Evolutionary conservation across 1,140 invertebrate species (phyloP).

Genomic region (Solen grandis): DNA sequence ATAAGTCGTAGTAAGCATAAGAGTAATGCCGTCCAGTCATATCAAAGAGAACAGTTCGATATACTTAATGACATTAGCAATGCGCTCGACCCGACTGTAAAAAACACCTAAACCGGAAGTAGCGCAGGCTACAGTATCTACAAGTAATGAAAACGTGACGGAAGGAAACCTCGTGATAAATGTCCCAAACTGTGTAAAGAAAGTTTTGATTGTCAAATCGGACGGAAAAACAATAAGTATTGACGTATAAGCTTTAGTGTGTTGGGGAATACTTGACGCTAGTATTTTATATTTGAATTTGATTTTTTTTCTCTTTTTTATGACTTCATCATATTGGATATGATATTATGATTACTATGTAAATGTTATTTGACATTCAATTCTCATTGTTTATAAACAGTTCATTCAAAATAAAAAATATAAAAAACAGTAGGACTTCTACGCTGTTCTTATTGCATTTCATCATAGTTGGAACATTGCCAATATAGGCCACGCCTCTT

Average conservation of each 20-base stretch:
- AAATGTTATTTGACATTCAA: not conserved
- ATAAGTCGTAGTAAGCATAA: not conserved
- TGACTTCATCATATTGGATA: not conserved
- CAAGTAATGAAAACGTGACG: not conserved
- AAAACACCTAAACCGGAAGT: not conserved
- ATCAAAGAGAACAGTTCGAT: slow-evolving; percentile 20
- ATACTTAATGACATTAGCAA: slow-evolving; percentile 16
- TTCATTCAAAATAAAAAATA: not conserved
- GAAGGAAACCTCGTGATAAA: not conserved
- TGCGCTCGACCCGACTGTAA: not conserved
- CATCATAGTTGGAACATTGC: no score
- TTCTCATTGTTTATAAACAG: not conserved
- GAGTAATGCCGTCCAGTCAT: slow-evolving; percentile 1
- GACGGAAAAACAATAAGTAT: not conserved
- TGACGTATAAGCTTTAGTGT: not conserved
- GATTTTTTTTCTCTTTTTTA: not conserved
- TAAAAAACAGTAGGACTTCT: not conserved
- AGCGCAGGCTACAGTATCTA: not conserved
- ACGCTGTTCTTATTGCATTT: not conserved
- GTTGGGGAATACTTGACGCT: not conserved
- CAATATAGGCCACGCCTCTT: no score
- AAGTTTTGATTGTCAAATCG: not conserved
- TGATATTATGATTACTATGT: not conserved
- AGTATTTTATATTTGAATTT: not conserved
- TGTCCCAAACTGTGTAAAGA: not conserved